phyloP scores from a whole-genome alignment of 30 jellyfish, hydroid and myxozoan genomes.

The Hydractinia symbiolongicarpus region DNA sequence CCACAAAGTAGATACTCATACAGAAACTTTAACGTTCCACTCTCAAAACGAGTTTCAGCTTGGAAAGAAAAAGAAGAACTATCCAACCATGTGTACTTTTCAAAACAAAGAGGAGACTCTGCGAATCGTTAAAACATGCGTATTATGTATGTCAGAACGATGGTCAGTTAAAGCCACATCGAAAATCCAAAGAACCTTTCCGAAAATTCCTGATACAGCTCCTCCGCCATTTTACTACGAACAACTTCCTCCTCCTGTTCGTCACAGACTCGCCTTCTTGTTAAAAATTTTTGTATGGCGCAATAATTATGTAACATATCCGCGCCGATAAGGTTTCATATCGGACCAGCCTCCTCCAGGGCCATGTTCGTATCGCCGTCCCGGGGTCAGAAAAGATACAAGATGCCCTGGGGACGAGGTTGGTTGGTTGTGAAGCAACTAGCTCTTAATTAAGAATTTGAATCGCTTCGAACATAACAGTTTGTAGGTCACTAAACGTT shows the following conservation, averaged over 20 bases:
- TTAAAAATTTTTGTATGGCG: no score
- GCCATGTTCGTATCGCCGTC: no score
- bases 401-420: no score
- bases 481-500: slow-evolving; percentile 45
- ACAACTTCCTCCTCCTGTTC: no score
- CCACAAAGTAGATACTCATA: no score
- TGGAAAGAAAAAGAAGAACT: background rate
- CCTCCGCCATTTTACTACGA: no score
- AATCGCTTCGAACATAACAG: slow-evolving; percentile 44
- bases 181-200: background rate
- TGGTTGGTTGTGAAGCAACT: background rate
- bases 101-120: background rate
- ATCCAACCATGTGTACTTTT: background rate
- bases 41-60: background rate
- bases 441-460: slow-evolving; percentile 47
- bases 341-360: no score
- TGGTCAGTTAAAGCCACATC: background rate
- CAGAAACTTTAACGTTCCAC: background rate
- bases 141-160: background rate
- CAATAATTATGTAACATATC: no score
- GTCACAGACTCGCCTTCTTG: no score
- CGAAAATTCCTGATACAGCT: no score
- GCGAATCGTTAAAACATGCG: background rate
- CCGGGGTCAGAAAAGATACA: no score
- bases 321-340: no score